Percentiles rank a stretch among this genome's conserved stretches.
These are phyloP conservation scores for Cardinalis cardinalis DNA, from an alignment of 2,113 vertebrate genomes.

Conservation along the genomic window DNA sequence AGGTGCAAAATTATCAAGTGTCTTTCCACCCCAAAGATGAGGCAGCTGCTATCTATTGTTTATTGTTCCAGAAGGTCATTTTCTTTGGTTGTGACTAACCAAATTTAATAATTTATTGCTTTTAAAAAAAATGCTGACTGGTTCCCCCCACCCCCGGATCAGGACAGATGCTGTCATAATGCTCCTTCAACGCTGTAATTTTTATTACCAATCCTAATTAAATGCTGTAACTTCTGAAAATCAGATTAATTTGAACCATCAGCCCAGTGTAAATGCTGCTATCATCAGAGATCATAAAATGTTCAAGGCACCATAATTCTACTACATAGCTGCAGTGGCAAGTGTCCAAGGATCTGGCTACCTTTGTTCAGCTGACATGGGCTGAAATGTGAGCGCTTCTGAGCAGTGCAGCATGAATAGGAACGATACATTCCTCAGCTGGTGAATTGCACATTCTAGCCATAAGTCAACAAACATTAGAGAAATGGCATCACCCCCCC, in stretches of 20 bases:
- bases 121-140: not conserved
- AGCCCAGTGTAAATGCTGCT: not conserved
- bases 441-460: not conserved
- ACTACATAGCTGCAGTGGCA: not conserved
- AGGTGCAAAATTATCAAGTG: not conserved
- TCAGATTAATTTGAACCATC: conserved; percentile 11
- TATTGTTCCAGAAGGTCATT: not conserved
- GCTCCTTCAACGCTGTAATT: not conserved
- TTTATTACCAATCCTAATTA: conserved; percentile 19
- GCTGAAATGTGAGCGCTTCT: not conserved
- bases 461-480: not conserved
- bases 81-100: not conserved
- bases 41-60: not conserved
- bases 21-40: not conserved
- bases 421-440: not conserved
- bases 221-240: not conserved
- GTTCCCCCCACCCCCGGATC: not conserved
- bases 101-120: not conserved
- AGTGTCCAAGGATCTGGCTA: not conserved
- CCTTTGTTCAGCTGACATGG: not conserved
- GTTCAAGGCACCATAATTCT: not conserved
- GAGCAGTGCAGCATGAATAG: not conserved
- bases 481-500: not conserved
- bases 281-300: not conserved
- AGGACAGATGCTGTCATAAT: not conserved